Conservation (phyloP, 1,140 invertebrate species). For the Prorops nasuta region DNA sequence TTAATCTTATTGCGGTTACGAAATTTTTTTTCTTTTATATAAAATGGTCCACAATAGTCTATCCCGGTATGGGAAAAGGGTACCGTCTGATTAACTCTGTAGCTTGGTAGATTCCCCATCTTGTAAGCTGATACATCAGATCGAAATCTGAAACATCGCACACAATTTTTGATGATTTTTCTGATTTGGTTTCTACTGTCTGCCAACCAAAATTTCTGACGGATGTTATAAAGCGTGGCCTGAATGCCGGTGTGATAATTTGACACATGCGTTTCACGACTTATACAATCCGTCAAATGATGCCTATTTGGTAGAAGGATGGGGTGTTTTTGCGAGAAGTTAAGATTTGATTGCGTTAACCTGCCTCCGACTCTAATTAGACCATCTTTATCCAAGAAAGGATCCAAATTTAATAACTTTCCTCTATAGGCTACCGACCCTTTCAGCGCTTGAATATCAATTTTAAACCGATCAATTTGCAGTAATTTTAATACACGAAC, state of each 20-base stretch:
- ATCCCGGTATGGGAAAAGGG: not conserved
- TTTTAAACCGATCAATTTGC: not conserved
- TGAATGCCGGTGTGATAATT: not conserved
- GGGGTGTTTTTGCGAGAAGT: not conserved
- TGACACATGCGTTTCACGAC: not conserved
- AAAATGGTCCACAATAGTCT: not conserved
- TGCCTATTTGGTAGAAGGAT: not conserved
- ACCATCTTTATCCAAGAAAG: not conserved
- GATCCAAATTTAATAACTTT: not conserved
- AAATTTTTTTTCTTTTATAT: not conserved
- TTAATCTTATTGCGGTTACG: not conserved
- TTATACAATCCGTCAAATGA: not conserved
- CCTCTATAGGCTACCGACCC: not conserved
- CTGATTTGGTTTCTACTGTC: not conserved
- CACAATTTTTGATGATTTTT: not conserved
- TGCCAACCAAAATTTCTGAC: not conserved
- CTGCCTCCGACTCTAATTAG: not conserved
- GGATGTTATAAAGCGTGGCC: not conserved
- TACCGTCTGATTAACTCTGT: not conserved
- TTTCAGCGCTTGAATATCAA: not conserved
- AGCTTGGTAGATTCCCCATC: not conserved
- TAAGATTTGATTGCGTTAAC: not conserved
- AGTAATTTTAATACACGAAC: not conserved
- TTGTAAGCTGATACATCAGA: not conserved
- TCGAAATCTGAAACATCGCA: not conserved